Conservation (phyloP, 2,113 vertebrate genomes). For the Macrotus californicus region DNA sequence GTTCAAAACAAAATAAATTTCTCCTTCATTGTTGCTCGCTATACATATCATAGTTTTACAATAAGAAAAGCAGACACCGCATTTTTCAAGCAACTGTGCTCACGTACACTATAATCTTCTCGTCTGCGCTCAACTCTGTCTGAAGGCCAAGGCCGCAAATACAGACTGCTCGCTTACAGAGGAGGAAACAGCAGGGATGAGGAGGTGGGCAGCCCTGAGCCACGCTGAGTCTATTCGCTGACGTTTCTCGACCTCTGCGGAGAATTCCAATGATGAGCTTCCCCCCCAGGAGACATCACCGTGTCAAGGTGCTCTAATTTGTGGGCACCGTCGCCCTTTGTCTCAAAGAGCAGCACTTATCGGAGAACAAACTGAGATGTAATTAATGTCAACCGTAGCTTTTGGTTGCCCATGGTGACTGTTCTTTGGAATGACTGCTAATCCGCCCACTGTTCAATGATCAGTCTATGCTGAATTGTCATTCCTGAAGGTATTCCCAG, state of each 20-base stretch:
- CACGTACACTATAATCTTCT: conserved; percentile 5
- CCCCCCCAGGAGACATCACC: not conserved
- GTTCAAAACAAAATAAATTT: not conserved
- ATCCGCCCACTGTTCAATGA: not conserved
- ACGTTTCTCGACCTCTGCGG: conserved; percentile 8
- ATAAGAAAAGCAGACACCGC: not conserved
- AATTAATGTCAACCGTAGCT: conserved; percentile 50
- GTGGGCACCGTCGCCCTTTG: conserved; percentile 4
- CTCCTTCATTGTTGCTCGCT: not conserved
- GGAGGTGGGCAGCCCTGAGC: not conserved
- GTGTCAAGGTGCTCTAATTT: conserved; percentile 41
- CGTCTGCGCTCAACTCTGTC: not conserved
- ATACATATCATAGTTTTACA: not conserved
- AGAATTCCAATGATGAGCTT: conserved; percentile 21
- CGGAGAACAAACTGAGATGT: conserved; percentile 46
- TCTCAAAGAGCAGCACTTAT: conserved; percentile 48
- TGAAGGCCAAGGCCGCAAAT: not conserved
- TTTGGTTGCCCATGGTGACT: conserved; percentile 46
- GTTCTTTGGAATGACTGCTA: conserved; percentile 23
- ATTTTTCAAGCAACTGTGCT: not conserved
- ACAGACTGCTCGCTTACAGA: not conserved
- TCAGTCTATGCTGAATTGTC: not conserved
- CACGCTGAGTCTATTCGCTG: not conserved
- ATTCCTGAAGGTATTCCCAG: not conserved
- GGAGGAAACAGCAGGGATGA: not conserved